Base-by-base conservation (phyloP, 2,797 vertebrate species). In the Oreochromis grahami region DNA sequence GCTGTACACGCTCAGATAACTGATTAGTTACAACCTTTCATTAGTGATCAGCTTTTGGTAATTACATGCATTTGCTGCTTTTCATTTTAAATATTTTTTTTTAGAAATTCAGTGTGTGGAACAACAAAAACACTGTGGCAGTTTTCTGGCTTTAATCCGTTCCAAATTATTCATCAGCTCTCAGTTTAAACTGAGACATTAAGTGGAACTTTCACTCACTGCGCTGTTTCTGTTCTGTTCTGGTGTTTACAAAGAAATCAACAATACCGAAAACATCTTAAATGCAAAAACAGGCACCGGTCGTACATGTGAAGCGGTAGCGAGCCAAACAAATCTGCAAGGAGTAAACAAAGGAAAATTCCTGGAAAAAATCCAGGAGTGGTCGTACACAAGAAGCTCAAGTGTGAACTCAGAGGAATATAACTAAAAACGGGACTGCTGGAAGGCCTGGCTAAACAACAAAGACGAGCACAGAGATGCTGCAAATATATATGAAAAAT, bases 191-290 rank as follows among this genome's bases (percentile, higher is more conserved):
- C 34, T 8, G 19, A 65, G 12, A 65, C 36, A 41, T 24, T 38
- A 14, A 65, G 60, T 43, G 1, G 0, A 68, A 63, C 32, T 19
- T 0, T 19, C 29, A 0, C 56, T 60, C 17, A 19, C 5, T 60
- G 56, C 2, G 6, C 17, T 36, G 3, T 60, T 60, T 60, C 56
- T 60, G 56, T 58, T 60, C 56, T 34, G 56, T 2, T 15, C 36
- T 41, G 63, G n/a, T 68, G 63, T 68, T 8, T 43, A 43, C 26
- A 11, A 72, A 5, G 38, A 68, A 24, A n/a, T 11, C 29, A 60
- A 1, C 56, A 1, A 21, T 13, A 53, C 34, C 3, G 0, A 72
- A 26, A 43, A 41, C 8, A 21, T 52, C 51, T 52, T 11, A 9
- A 26, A 5, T 2, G 24, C 43, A 45, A 32, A 19, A 48, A 72